Evolutionary conservation across 2,888 invertebrate genomes (phyloP).

Genomic region (Apamea crenata): DNA sequence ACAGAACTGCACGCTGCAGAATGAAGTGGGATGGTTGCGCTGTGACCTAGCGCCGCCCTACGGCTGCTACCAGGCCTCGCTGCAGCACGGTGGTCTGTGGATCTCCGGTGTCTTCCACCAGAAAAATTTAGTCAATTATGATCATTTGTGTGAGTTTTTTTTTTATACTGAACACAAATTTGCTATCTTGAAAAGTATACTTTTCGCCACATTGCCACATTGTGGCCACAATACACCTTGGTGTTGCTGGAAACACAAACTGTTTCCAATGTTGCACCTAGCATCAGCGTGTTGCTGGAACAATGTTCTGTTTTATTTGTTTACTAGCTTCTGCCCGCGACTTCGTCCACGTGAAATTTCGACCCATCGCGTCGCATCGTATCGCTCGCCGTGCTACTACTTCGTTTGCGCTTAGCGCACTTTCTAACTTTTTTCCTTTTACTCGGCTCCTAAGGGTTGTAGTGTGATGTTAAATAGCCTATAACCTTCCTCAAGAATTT

Average conservation of each 20-base stretch:
- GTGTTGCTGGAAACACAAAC: not conserved
- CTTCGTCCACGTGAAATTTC: too few relatives aligned
- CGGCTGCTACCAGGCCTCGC: slow-evolving; percentile 66
- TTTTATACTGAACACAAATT: not conserved
- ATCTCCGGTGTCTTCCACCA: slow-evolving; percentile 48
- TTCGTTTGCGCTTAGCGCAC: too few relatives aligned
- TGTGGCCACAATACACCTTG: not conserved
- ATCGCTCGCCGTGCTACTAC: too few relatives aligned
- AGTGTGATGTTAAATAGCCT: too few relatives aligned
- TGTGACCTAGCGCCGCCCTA: slow-evolving; percentile 60
- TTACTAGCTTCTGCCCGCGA: too few relatives aligned
- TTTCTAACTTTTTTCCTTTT: too few relatives aligned
- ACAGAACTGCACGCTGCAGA: slow-evolving; percentile 50
- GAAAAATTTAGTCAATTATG: slow-evolving; percentile 16
- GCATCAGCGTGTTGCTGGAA: not conserved
- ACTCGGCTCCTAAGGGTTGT: too few relatives aligned
- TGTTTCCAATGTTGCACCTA: not conserved
- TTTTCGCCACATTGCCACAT: not conserved
- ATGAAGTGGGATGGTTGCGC: slow-evolving; percentile 37
- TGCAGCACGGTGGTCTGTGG: slow-evolving; percentile 76
- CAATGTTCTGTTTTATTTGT: not conserved
- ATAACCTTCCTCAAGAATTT: too few relatives aligned
- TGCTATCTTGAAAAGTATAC: not conserved
- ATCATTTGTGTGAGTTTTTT: slow-evolving; percentile 68
- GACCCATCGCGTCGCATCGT: too few relatives aligned